These are phyloP conservation scores for Pogonus chalceus DNA, from an alignment of 1,140 invertebrate species.

Conservation along the genomic window DNA sequence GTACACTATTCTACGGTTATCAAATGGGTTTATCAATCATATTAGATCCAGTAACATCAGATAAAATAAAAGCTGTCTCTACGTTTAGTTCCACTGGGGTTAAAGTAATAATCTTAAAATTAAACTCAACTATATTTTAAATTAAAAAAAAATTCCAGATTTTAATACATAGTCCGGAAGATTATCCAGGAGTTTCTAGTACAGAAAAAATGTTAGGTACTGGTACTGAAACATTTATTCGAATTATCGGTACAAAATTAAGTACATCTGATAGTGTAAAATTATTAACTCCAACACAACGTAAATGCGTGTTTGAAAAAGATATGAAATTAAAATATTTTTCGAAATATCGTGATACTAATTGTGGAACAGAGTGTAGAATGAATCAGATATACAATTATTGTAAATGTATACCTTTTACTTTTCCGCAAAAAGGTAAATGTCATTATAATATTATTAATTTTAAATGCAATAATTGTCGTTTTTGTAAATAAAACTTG, in stretches of 20 bases:
- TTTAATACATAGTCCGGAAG: not conserved
- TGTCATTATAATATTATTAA: constrained; percentile 9
- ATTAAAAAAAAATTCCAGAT: not conserved
- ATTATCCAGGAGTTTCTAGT: not conserved
- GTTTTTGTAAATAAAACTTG: constrained; percentile 9
- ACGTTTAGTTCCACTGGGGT: not conserved
- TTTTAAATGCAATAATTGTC: constrained; percentile 3
- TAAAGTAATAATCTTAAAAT: constrained; percentile 39
- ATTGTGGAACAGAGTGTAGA: constrained; percentile 12
- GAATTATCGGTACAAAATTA: not conserved
- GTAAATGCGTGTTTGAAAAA: constrained; percentile 10
- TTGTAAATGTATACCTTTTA: constrained; percentile 12
- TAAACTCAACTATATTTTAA: too few relatives aligned
- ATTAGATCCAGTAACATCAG: constrained; percentile 16
- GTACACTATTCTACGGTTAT: not conserved
- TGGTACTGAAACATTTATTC: not conserved
- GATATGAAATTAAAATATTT: constrained; percentile 13
- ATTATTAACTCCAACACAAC: constrained; percentile 8
- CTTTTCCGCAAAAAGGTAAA: constrained; percentile 8
- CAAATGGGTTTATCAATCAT: not conserved
- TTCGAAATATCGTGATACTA: constrained; percentile 10
- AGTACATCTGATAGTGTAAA: not conserved
- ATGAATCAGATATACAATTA: constrained; percentile 9
- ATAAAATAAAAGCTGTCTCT: not conserved
- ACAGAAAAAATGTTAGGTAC: not conserved